phyloP scores from a whole-genome alignment of 2,888 invertebrate genomes.

The Rhodophaea formosa region DNA sequence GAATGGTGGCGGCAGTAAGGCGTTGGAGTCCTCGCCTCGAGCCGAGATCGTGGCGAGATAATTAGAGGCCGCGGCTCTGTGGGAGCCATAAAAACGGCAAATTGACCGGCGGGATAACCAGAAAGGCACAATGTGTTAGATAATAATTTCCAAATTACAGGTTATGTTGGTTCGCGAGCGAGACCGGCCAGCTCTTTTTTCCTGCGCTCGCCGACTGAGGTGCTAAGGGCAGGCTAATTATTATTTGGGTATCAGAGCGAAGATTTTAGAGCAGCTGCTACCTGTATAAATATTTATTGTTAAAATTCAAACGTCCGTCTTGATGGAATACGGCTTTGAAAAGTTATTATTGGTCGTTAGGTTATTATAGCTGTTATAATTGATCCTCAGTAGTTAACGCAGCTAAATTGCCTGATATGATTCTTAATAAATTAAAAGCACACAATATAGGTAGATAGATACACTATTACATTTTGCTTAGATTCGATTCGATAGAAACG shows the following conservation, averaged over 20 bases:
- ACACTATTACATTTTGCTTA: too few species aligned
- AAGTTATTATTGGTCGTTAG: conserved; percentile 46
- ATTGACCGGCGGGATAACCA: conserved; percentile 82
- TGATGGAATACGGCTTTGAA: conserved; percentile 53
- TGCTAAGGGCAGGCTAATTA: conserved; percentile 81
- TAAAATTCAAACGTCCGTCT: conserved; percentile 75
- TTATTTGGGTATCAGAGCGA: conserved; percentile 78
- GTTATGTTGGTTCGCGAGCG: conserved; percentile 77
- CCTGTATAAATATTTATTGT: conserved; percentile 81
- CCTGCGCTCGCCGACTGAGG: conserved; percentile 68
- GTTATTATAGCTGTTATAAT: conserved; percentile 41
- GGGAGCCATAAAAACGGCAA: conserved; percentile 81
- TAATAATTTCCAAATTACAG: conserved; percentile 82
- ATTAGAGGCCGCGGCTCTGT: conserved; percentile 79
- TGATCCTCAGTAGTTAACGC: background rate
- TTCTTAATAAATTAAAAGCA: background rate
- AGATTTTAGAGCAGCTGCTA: conserved; percentile 80
- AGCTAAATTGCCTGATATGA: background rate
- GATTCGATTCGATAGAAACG: too few species aligned
- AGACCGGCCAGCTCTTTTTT: conserved; percentile 69
- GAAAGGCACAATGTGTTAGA: conserved; percentile 82
- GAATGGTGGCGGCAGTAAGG: conserved; percentile 26
- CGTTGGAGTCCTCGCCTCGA: conserved; percentile 57
- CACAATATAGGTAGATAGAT: too few species aligned
- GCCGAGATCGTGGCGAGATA: conserved; percentile 78